Evolutionary conservation across 2,888 invertebrate genomes (phyloP), one percentile per base, ranked within the genome.

Genomic region (Monopis laevigella): DNA sequence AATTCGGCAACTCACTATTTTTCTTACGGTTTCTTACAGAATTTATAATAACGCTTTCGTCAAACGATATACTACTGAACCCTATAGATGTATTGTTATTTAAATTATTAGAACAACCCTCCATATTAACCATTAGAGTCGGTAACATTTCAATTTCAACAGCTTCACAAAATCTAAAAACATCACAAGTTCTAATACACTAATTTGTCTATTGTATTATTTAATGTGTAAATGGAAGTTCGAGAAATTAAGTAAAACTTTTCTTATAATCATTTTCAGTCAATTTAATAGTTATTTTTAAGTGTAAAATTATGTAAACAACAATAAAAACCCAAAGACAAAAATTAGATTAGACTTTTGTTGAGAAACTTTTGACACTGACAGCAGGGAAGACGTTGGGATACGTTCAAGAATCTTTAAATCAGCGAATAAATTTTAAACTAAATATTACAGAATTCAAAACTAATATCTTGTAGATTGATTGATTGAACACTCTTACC

Each of bases 1-100:
- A 96, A 62, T 85, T 90, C n/a, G 86, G 83, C 10, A 88, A 84
- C 55, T 90, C 89, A 5, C 82, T 63, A 43, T 85, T 84, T 63
- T 84, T 84, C 53, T 83, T 84, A 44, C 87, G 80, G 55, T 74
- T 84, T 49, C 87, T 71, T 41, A 80, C 81, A 48, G 70, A 66
- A 54, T 78, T 81, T 42, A 80, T 47, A 47, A 81, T 80, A 38
- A 75, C 62, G 56, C 55, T 74, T 11, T 78, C 78, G 43, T 80
- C 77, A 48, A 66, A 80, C 2, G 58, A 46, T 32, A 60, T 58
- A 34, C 59, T 60, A 34, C 59, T 60, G 44, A 54, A 67, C 50
- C 53, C 62, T n/a, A 56, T 50, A 45, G 59, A 63, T 42, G 60
- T 53, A 48, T 52, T 56, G 46, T 57, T 65, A 49, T 61, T 65